Base-by-base conservation (phyloP, 2,888 invertebrate genomes). In the Metellina segmentata region DNA sequence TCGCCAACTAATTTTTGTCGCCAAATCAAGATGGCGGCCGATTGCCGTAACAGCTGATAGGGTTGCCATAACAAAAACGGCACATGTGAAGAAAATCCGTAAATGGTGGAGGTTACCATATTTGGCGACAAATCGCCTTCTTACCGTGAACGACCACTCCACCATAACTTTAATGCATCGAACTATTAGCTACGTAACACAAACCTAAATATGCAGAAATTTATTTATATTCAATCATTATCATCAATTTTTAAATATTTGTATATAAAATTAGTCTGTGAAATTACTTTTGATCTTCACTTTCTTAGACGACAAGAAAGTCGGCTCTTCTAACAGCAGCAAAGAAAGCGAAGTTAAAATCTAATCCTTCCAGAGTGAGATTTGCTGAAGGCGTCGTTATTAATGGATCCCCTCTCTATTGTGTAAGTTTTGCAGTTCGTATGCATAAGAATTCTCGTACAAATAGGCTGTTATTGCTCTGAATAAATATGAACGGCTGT, bases 351-450 rank as follows among this genome's bases (percentile, higher is more conserved):
- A 96, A 97, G 94, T 95, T 98, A 91, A 96, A 97, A 93, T 96
- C 96, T 69, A 96, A 98, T 94, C 98, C 98, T 0, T 97, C 97
- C 52, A 96, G 98, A 93, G 98, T 98, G 0, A 95, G 98, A 85
- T 98, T 98, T 94, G 98, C 98, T 0, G 98, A 98, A 94, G 97
- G 97, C 75, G 97, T 98, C 69, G 97, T 97, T 94, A 96, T 98
- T 91, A 98, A 98, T 95, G 98, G 97, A 86, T 97, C 97, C n/a
- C 94, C 94, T 81, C 93, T 94, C 16, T 94, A 93, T 77, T 93
- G 93, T 92, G 94, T 94, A 89, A 93, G 93, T 92, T 7, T 48
- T 11, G 7, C 9, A 7, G 11, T 61, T 61, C 61, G 8, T 81
- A 0, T 49, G 78, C 34, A 34, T 34, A 34, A 34, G 9, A 61